Conservation (phyloP, 64 coral and sea anemone genomes). For the Montipora foliosa region DNA sequence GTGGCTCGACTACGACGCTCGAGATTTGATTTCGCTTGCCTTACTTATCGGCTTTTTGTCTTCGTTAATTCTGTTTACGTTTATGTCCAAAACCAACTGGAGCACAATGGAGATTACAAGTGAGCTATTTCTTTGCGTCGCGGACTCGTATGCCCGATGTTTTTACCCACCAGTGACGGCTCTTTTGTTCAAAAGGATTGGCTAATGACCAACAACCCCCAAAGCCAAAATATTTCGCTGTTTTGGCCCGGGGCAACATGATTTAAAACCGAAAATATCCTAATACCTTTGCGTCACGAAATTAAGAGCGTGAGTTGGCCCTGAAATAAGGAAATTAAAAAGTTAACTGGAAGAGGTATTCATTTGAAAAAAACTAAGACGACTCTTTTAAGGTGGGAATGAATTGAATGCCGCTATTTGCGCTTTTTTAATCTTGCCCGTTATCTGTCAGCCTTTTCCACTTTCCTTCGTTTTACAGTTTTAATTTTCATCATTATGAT, state of each 20-base stretch:
- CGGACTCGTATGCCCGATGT: neutral
- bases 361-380: neutral
- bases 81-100: constrained; percentile 57
- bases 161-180: neutral
- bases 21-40: constrained; percentile 84
- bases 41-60: constrained; percentile 83
- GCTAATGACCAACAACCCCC: constrained; percentile 4
- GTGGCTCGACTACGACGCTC: constrained; percentile 41
- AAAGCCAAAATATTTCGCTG: neutral
- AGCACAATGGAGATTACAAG: neutral
- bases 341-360: neutral
- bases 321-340: neutral
- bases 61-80: constrained; percentile 84
- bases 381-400: neutral
- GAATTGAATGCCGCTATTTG: neutral
- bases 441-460: constrained; percentile 36
- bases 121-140: neutral
- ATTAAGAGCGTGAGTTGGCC: neutral
- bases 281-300: neutral
- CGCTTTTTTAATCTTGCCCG: constrained; percentile 9
- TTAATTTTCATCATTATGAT: constrained; percentile 39
- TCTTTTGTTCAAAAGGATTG: constrained; percentile 14
- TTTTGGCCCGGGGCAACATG: constrained; percentile 11
- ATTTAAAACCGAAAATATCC: constrained; percentile 5
- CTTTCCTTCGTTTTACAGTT: constrained; percentile 8